Conservation (phyloP, 2,888 invertebrate genomes). For the Chloroclysta siterata region DNA sequence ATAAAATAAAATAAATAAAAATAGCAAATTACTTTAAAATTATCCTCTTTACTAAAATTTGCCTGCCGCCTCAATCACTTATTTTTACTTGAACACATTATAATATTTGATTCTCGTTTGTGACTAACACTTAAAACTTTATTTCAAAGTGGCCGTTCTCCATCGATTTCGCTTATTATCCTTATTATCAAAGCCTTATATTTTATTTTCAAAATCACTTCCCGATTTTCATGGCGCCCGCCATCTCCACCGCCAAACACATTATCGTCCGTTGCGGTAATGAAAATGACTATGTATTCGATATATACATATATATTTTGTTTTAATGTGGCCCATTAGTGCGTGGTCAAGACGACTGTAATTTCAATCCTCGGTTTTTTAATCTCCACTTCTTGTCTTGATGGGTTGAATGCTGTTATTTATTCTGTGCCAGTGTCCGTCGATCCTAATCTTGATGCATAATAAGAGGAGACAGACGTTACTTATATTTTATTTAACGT, state of each 20-base stretch:
- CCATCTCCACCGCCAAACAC: conserved; percentile 57
- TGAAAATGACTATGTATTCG: conserved; percentile 60
- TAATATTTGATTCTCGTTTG: neutral
- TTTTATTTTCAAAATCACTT: conserved; percentile 44
- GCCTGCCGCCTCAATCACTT: neutral
- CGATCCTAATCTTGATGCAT: conserved; percentile 79
- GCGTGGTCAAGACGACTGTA: conserved; percentile 74
- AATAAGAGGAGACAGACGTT: conserved; percentile 83
- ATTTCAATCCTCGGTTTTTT: conserved; percentile 76
- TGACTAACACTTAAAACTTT: neutral
- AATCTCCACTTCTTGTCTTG: conserved; percentile 71
- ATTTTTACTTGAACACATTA: neutral
- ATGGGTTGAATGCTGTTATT: conserved; percentile 64
- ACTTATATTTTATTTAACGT: conserved; percentile 84
- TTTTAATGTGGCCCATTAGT: conserved; percentile 82
- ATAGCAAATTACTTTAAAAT: neutral
- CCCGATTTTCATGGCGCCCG: conserved; percentile 59
- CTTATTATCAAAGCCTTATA: conserved; percentile 48
- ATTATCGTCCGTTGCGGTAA: conserved; percentile 68
- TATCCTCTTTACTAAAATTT: neutral
- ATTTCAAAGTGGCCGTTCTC: conserved; percentile 2
- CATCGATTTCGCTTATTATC: conserved; percentile 17
- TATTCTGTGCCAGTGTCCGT: conserved; percentile 63
- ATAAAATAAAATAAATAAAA: too few species aligned
- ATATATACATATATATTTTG: conserved; percentile 8